Conservation (phyloP, 2,888 invertebrate genomes). For the Drosophila neoperkinsi region DNA sequence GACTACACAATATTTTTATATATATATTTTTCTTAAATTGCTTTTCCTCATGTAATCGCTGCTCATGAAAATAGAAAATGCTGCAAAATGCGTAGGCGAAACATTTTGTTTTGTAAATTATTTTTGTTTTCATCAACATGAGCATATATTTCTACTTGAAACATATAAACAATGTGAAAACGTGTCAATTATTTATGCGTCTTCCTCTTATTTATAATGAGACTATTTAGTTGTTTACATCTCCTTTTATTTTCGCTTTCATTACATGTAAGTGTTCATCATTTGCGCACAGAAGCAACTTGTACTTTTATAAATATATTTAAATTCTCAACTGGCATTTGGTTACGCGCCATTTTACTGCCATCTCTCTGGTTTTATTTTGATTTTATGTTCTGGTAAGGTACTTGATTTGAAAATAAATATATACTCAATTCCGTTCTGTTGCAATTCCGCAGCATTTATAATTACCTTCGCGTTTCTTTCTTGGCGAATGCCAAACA, state of each 20-base stretch:
- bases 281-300: background rate
- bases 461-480: slow-evolving; percentile 60
- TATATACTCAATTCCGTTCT: slow-evolving; percentile 24
- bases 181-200: slow-evolving; percentile 36
- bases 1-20: slow-evolving; percentile 7
- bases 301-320: slow-evolving; percentile 10
- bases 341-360: slow-evolving; percentile 48
- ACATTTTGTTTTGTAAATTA: slow-evolving; percentile 18
- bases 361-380: slow-evolving; percentile 24
- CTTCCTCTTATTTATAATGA: slow-evolving; percentile 9
- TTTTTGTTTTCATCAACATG: slow-evolving; percentile 18
- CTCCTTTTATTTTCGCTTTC: slow-evolving; percentile 23
- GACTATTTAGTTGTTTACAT: slow-evolving; percentile 35
- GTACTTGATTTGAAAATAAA: slow-evolving; percentile 48
- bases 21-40: background rate
- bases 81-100: slow-evolving; percentile 38
- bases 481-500: slow-evolving; percentile 60
- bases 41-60: slow-evolving; percentile 35
- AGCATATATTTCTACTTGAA: background rate
- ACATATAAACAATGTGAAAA: slow-evolving; percentile 31
- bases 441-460: slow-evolving; percentile 47
- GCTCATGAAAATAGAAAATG: slow-evolving; percentile 42
- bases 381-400: slow-evolving; percentile 13
- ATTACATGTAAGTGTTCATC: background rate
- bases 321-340: slow-evolving; percentile 15